Base-by-base conservation (phyloP, 2,888 invertebrate genomes). In the Gnatocerus cornutus region DNA sequence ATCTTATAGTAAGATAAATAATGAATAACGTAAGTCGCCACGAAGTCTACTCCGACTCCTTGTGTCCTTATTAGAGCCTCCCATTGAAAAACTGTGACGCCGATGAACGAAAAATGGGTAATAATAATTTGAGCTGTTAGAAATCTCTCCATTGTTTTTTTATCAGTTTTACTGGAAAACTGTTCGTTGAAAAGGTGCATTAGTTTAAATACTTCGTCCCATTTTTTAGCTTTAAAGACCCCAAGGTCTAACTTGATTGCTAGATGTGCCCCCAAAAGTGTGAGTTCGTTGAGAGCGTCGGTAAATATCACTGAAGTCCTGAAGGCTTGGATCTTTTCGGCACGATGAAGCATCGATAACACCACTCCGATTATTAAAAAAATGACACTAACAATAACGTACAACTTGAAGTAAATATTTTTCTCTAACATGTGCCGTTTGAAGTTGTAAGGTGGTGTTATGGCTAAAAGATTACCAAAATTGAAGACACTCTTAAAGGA, bases 391-490 rank as follows among this genome's bases (percentile, higher is more conserved):
- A 52, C 6, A 52, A 52, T 12, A 10, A 30, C 10, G 10, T 52
- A 52, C 27, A 5, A 52, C 29, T 30, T 12, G 21, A 30, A 52
- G 3, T 3, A n/a, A 30, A 21, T 21, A 21, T 21, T 21, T 1
- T 21, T 21, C 4, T 21, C 21, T 21, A 21, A 21, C 21, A 4
- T 21, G 21, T 21, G 4, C 1, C 2, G 1, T 30, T 52, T 1
- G 8, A 52, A 52, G 10, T 27, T 10, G 30, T 52, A 30, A 9
- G 13, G 9, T 5, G 30, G 29, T 9, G 52, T 30, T 10, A 30
- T 29, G 9, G 30, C 30, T 9, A 52, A 52, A 52, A n/a, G 29
- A 2, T 27, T 52, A 30, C 10, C 52, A 12, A 52, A 52, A 30
- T 52, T 52, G 13, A 29, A 52, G 9, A 52, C 13, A 1, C 10